Conservation (phyloP, 2,888 invertebrate species). For the Ceramica pisi region DNA sequence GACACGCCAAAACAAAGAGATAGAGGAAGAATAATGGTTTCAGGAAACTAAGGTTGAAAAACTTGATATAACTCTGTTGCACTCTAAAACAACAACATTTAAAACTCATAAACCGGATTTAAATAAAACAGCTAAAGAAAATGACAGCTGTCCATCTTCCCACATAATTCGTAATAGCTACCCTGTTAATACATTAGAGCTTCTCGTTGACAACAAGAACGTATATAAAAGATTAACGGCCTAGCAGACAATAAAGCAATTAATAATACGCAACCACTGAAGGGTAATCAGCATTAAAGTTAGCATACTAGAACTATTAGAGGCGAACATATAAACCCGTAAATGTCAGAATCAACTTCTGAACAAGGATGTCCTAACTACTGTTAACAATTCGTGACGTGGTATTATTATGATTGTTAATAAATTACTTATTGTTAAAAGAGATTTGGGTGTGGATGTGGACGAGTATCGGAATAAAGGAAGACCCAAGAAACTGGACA, state of each 20-base stretch:
- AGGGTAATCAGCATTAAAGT: conserved; percentile 50
- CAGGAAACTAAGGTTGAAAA: background rate
- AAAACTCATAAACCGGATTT: background rate
- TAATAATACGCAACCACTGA: conserved; percentile 47
- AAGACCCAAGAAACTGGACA: background rate
- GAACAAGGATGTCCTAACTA: conserved; percentile 39
- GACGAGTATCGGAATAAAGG: background rate
- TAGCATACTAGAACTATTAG: conserved; percentile 55
- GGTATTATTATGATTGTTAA: background rate
- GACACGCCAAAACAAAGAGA: background rate
- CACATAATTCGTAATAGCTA: conserved; percentile 5
- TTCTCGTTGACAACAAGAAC: conserved; percentile 47
- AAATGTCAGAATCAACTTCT: conserved; percentile 49
- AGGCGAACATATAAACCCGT: conserved; percentile 40
- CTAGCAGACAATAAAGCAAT: conserved; percentile 53
- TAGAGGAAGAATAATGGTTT: background rate
- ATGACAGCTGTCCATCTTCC: conserved; percentile 4
- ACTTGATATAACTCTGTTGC: background rate
- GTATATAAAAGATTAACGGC: conserved; percentile 46
- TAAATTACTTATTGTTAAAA: background rate
- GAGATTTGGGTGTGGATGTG: too few species aligned
- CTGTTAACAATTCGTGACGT: conserved; percentile 7
- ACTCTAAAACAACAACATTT: background rate
- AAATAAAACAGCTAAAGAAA: background rate
- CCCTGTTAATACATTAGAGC: conserved; percentile 21